phyloP scores from a whole-genome alignment of 2,797 vertebrate species.

The Neopelma chrysocephalum region DNA sequence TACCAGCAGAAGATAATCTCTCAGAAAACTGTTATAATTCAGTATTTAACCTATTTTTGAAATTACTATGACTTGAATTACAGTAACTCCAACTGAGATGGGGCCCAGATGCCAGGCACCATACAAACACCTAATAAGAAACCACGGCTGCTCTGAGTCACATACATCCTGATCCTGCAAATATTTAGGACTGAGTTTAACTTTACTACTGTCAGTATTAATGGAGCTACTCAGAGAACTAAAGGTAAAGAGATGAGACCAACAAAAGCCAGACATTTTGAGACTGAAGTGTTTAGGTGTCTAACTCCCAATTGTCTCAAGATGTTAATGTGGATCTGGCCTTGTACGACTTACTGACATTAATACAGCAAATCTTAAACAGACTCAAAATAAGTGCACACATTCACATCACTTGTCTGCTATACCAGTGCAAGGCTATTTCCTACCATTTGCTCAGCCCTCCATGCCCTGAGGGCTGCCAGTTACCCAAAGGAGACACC shows the following conservation, averaged over 20 bases:
- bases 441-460: neutral
- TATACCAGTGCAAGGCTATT: neutral
- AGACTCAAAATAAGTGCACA: neutral
- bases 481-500: neutral
- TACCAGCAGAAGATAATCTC: neutral
- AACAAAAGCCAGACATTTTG: neutral
- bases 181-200: slow-evolving; percentile 27
- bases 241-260: slow-evolving; percentile 33
- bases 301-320: slow-evolving; percentile 4
- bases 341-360: neutral
- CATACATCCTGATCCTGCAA: slow-evolving; percentile 9
- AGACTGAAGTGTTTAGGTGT: slow-evolving; percentile 15
- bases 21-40: slow-evolving; percentile 4
- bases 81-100: slow-evolving; percentile 14
- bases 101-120: slow-evolving; percentile 11
- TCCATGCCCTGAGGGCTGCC: neutral
- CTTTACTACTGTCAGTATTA: slow-evolving; percentile 34
- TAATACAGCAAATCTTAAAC: slow-evolving; percentile 10
- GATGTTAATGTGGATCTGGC: neutral
- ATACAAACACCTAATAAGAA: slow-evolving; percentile 35
- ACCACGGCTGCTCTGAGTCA: neutral
- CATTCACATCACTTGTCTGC: neutral
- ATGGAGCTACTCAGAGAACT: neutral
- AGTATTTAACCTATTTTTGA: slow-evolving; percentile 36
- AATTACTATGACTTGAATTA: slow-evolving; percentile 26